phyloP scores from a whole-genome alignment of 1,140 invertebrate genomes.

The Drosophila rufa region DNA sequence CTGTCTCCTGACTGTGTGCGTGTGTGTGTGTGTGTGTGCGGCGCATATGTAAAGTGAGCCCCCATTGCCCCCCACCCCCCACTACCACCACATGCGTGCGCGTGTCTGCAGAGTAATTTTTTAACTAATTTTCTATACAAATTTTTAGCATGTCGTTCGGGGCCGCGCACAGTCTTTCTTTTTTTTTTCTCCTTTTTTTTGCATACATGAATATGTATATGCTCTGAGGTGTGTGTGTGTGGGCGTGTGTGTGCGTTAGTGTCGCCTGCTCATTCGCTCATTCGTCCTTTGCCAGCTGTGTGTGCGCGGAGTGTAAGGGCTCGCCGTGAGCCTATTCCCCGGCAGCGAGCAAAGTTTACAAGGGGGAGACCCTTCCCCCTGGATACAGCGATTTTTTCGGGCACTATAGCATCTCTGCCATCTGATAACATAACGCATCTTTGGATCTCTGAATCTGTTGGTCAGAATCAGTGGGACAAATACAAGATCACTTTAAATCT shows the following conservation, averaged over 20 bases:
- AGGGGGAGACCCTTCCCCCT: too few relatives aligned
- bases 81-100: constrained; percentile 50
- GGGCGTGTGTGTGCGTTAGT: constrained; percentile 21
- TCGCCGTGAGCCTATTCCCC: constrained; percentile 16
- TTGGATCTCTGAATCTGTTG: too few relatives aligned
- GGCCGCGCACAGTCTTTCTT: constrained; percentile 27
- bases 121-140: constrained; percentile 85
- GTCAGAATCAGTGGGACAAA: too few relatives aligned
- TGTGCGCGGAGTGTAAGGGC: constrained; percentile 17
- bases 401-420: too few relatives aligned
- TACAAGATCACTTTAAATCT: too few relatives aligned
- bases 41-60: constrained; percentile 52
- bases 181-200: constrained; percentile 29
- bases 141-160: constrained; percentile 80
- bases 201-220: constrained; percentile 38
- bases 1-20: neutral
- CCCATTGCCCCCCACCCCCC: constrained; percentile 1
- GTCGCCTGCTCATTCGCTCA: constrained; percentile 48
- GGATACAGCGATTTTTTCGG: too few relatives aligned
- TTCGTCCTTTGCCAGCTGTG: constrained; percentile 29
- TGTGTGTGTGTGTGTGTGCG: constrained; percentile 20
- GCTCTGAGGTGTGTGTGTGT: neutral
- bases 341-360: neutral
- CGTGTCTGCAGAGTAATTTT: constrained; percentile 83
- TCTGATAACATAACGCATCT: too few relatives aligned